Percentiles rank a stretch among this genome's conserved stretches.
These are phyloP conservation scores for Chrysoperla carnea DNA, from an alignment of 1,140 invertebrate species.

Conservation along the genomic window DNA sequence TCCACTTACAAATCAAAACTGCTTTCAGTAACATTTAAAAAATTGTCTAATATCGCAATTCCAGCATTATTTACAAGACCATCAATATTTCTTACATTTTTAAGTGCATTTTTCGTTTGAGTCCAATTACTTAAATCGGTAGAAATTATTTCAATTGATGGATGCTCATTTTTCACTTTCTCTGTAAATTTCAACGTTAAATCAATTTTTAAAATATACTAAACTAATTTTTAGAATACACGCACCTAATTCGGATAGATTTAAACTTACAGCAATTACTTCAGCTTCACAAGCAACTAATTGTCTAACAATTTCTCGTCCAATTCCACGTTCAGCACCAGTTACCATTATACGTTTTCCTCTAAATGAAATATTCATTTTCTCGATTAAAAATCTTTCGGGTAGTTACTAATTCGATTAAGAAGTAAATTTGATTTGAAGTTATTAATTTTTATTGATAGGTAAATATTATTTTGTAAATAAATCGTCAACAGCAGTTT, in stretches of 20 bases:
- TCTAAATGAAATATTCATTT: no score
- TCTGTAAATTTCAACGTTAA: conserved; percentile 15
- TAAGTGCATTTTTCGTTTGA: conserved; percentile 37
- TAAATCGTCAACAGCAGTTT: no score
- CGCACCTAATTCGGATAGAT: conserved; percentile 33
- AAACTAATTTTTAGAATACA: not conserved
- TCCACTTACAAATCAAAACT: conserved; percentile 55
- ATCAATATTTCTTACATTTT: conserved; percentile 43
- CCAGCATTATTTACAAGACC: conserved; percentile 74
- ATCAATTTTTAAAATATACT: not conserved
- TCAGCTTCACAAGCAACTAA: conserved; percentile 44
- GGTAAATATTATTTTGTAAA: no score
- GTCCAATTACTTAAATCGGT: conserved; percentile 66
- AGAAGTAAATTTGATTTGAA: no score
- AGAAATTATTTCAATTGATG: conserved; percentile 38
- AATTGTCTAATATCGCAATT: conserved; percentile 35
- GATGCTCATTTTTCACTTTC: conserved; percentile 40
- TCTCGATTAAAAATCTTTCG: no score
- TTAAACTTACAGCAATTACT: conserved; percentile 57
- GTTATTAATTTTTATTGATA: no score
- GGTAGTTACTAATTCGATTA: no score
- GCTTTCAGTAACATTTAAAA: conserved; percentile 43
- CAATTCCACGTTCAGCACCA: conserved; percentile 36
- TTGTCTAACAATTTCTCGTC: conserved; percentile 43
- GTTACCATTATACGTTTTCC: no score